Conservation (phyloP, 2,888 invertebrate genomes). For the Macaria liturata region DNA sequence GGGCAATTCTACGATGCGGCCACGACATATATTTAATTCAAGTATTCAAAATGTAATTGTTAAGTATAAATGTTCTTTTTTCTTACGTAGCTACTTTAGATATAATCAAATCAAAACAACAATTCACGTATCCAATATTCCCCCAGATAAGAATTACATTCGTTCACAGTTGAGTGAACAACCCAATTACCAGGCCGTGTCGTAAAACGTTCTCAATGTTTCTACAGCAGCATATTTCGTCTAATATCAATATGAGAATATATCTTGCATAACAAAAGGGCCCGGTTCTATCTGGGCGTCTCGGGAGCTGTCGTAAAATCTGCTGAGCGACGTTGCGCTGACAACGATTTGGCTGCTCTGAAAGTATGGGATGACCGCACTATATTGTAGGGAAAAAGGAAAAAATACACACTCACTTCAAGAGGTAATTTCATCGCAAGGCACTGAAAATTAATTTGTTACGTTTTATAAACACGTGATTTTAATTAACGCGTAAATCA, state of each 20-base stretch:
- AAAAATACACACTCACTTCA: too few species aligned
- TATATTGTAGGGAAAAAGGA: background rate
- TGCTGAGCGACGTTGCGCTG: conserved; percentile 42
- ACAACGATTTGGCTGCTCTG: conserved; percentile 28
- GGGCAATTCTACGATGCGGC: too few species aligned
- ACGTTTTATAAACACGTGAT: too few species aligned
- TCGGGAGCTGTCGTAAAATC: conserved; percentile 45
- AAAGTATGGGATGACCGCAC: background rate
- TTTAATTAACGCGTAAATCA: too few species aligned
- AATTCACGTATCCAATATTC: too few species aligned
- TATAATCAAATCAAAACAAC: too few species aligned
- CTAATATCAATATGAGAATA: conserved; percentile 51
- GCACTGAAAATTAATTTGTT: too few species aligned
- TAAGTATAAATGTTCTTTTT: too few species aligned
- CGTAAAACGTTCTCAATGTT: conserved; percentile 23
- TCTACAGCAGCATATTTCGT: conserved; percentile 30
- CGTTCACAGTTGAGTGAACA: conserved; percentile 16
- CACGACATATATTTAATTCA: too few species aligned
- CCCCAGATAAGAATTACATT: background rate
- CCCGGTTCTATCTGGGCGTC: conserved; percentile 58
- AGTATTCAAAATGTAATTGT: too few species aligned
- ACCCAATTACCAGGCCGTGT: conserved; percentile 29
- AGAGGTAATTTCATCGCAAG: too few species aligned
- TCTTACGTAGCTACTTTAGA: too few species aligned
- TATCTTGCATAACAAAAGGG: conserved; percentile 52